Evolutionary conservation across 2,797 vertebrate genomes (phyloP), one percentile per base, ranked within the genome.

Genomic region (Siniperca obscura): DNA sequence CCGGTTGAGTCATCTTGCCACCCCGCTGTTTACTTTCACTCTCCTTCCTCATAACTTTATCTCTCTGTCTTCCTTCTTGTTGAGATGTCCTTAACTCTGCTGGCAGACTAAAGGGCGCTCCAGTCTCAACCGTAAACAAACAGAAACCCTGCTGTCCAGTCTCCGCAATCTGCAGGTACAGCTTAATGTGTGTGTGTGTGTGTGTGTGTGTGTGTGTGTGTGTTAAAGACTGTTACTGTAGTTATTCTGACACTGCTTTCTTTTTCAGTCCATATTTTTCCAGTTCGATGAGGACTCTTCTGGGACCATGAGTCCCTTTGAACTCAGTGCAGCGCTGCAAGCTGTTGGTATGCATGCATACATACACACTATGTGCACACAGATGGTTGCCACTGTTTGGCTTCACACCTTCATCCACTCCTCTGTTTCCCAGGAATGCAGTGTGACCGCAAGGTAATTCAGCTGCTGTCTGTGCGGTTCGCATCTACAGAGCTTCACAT

Each of bases 241-340:
- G 17, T 11, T 36, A 14, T 40, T 74, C 27, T 68, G 10, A 46
- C 30, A 14, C 19, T n/a, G 7, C 34, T 89, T 65, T 78, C 17
- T 71, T 55, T 86, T 75, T 62, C 82, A 96, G 96, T 89, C 93
- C 25, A 87, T 92, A 77, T 96, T 96, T 77, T 71, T 94, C 30
- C 76, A 94, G 86, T 96, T 92, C 34, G 95, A 96, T 48, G 91
- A 92, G 71, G 95, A 96, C 80, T 95, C 95, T 2, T 95, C 95
- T 64, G 95, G 95, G 64, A 94, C 92, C n/a, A 96, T 96, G 93
- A 96, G 91, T 81, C 92, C 94, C 25, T 96, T 95, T 90, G 95
- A 96, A 72, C 93, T 96, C 62, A 91, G 81, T 65, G 25, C 80
- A n/a, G 93, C 94, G 2, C 90, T 96, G 70, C 83, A 95, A 67